Base-by-base conservation (phyloP, 2,797 vertebrate genomes). In the Todus mexicanus region DNA sequence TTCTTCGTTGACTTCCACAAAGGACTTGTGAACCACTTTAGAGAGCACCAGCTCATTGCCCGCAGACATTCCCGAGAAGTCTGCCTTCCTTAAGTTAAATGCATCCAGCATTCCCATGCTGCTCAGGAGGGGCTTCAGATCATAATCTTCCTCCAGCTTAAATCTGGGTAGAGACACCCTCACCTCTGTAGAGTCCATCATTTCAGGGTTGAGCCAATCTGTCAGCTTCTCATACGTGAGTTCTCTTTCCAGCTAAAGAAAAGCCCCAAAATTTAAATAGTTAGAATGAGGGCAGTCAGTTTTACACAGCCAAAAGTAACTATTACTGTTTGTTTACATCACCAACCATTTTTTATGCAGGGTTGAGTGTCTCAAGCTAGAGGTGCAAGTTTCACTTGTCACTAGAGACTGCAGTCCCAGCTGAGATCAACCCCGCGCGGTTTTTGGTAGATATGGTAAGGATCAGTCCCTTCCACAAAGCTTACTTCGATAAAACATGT, bases 71-170 rank as follows among this genome's bases (percentile, higher is more conserved):
- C 97, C 98, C 0, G 99, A 98, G 63, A 99, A 99, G 95, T 99
- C 97, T 15, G 98, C 97, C 65, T 29, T 96, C 8, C 0, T 0
- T 0, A 1, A 0, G 4, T 98, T 96, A 43, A 99, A 99, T 1
- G 98, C 98, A 3, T 99, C 98, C 19, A 57, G 89, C 98, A 99
- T 99, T 86, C 99, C 99, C 98, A 99, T 98, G 78, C 95, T 96
- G 31, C 71, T 70, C 84, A 99, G 97, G 43, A 98, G 22, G 2
- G 88, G 50, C 43, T 98, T 98, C 95, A 99, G 68, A 92, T 98
- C 96, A 1, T 99, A 99, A 6, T 59, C 91, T 96, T 98, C 97
- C 93, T 98, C 98, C 91, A 99, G 83, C 95, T 98, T 98, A 91
- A 99, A 98, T 15, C 95, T 98, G 35, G 99, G 99, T 54, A 99